Evolutionary conservation across 2,888 invertebrate genomes (phyloP), one percentile per base, ranked within the genome.

Genomic region (Ennomos erosarius): DNA sequence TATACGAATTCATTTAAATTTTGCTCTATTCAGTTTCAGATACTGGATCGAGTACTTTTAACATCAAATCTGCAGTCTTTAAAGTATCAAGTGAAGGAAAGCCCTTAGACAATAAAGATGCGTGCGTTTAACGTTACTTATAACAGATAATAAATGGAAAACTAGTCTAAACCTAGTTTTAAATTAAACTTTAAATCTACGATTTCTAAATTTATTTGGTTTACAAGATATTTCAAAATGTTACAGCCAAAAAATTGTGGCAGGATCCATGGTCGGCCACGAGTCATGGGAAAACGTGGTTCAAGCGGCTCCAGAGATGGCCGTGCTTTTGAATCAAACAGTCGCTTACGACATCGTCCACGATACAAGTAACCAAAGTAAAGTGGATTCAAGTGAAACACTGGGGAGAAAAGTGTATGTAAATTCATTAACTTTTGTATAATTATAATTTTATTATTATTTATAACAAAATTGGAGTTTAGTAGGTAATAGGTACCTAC

Each of bases 281-380:
- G 85, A 89, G 54, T 90, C 91, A 0, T 91, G 88, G 85, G 90
- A 90, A 48, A 91, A 91, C 53, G 74, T 91, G 12, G 88, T 91
- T 2, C 83, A 85, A 66, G 82, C 81, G 1, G 91, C 91, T 0
- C 85, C 87, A 0, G 79, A 75, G 26, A 88, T 91, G 80, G 89
- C 84, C 0, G 76, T 70, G 6, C 68, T 82, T 13, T 66, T 90
- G 36, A 85, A 87, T 57, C 67, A 73, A 61, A 69, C 76, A 10
- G 49, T 59, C 8, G 37, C 61, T 35, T 42, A 53, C 10, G 53
- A 42, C 50, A 38, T n/a, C 40, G 33, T 8, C 34, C 16, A 8
- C 11, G 40, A 55, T 38, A 36, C 46, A 38, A 54, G 40, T 39
- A 48, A 50, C 43, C 47, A 47, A 34, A 43, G 13, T 47, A 56